Evolutionary conservation across 2,113 vertebrate genomes (phyloP).

Genomic region (Nanorana parkeri): DNA sequence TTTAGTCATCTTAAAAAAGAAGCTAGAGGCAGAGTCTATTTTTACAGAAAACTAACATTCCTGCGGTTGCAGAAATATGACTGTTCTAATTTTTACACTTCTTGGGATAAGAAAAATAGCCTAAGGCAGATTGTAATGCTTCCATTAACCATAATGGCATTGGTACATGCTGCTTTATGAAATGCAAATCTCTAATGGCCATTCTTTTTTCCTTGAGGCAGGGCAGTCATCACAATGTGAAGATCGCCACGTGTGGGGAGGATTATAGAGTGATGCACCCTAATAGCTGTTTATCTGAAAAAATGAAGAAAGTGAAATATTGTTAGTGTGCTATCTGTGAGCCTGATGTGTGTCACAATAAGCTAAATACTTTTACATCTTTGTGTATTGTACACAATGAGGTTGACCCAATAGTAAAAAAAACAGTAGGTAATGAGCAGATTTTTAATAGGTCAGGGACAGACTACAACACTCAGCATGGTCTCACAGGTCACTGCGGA

Average conservation of each 20-base stretch:
- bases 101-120: constrained; percentile 30
- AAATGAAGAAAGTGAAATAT: not conserved
- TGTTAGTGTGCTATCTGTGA: not conserved
- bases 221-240: constrained; percentile 20
- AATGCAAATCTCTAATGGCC: constrained; percentile 34
- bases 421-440: too few species aligned
- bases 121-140: constrained; percentile 22
- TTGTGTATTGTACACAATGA: too few species aligned
- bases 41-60: constrained; percentile 1
- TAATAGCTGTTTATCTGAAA: not conserved
- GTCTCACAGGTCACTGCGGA: too few species aligned
- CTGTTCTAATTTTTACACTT: constrained; percentile 38
- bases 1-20: not conserved
- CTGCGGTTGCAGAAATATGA: constrained; percentile 14
- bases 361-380: too few species aligned
- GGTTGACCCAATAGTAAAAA: too few species aligned
- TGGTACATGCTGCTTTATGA: constrained; percentile 22
- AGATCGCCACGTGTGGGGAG: constrained; percentile 3
- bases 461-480: too few species aligned
- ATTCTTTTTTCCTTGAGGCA: constrained; percentile 3
- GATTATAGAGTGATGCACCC: not conserved
- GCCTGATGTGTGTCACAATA: too few species aligned
- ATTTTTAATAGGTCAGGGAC: too few species aligned
- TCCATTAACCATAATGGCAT: constrained; percentile 15
- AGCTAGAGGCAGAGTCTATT: not conserved